Evolutionary conservation across 2,888 invertebrate genomes (phyloP).

Genomic region (Acronicta leporina): DNA sequence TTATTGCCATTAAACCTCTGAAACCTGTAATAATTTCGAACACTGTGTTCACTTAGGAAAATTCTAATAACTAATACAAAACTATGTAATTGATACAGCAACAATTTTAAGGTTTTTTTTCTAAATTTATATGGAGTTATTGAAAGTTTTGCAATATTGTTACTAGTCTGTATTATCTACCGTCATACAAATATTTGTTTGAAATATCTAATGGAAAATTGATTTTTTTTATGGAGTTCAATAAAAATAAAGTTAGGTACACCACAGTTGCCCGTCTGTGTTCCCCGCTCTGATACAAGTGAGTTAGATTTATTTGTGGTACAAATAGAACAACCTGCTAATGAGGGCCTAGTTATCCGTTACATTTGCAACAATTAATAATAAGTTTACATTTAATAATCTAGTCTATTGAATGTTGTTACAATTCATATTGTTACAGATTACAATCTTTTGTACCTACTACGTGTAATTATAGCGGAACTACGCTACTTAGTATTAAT

Average conservation of each 20-base stretch:
- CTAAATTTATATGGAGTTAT: too few species aligned
- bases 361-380: constrained; percentile 60
- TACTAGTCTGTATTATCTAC: too few species aligned
- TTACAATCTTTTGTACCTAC: constrained; percentile 41
- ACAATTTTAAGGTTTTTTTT: too few species aligned
- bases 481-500: constrained; percentile 39
- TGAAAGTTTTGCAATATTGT: too few species aligned
- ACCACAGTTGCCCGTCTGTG: constrained; percentile 37
- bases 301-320: constrained; percentile 55
- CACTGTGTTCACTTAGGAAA: too few species aligned
- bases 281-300: constrained; percentile 38
- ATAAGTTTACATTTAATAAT: constrained; percentile 54
- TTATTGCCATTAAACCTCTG: too few species aligned
- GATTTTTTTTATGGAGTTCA: not conserved
- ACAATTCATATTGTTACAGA: constrained; percentile 51
- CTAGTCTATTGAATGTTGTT: constrained; percentile 39
- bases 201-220: not conserved
- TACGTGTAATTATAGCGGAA: constrained; percentile 44
- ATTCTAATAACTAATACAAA: too few species aligned
- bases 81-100: too few species aligned
- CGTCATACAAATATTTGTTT: not conserved
- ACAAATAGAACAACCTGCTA: constrained; percentile 57
- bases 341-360: constrained; percentile 57
- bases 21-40: too few species aligned
- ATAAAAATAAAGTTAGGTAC: constrained; percentile 9